Percentiles rank a stretch among this genome's conserved stretches.
Evolutionary conservation across 2,888 invertebrate genomes (phyloP).

Genomic region (Ypsolopha sequella): DNA sequence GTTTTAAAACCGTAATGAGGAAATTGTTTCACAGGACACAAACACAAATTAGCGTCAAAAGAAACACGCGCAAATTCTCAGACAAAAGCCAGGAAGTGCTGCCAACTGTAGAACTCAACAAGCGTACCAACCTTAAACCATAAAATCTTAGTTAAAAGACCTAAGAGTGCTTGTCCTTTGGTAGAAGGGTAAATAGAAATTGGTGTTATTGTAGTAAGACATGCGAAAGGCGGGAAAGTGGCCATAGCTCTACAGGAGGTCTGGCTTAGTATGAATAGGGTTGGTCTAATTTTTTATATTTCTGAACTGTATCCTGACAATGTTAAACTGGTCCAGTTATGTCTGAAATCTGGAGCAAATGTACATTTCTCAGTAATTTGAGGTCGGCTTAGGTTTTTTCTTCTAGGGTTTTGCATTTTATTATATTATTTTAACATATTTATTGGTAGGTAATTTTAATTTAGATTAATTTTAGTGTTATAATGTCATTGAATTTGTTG

Average conservation of each 20-base stretch:
- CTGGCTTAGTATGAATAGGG: neutral
- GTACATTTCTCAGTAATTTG: too few species aligned
- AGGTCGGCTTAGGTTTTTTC: too few species aligned
- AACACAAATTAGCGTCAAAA: neutral
- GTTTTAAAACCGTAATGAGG: neutral
- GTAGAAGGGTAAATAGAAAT: neutral
- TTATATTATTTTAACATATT: too few species aligned
- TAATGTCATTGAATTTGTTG: too few species aligned
- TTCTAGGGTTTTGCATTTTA: too few species aligned
- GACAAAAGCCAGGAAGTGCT: neutral
- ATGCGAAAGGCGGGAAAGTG: conserved; percentile 7
- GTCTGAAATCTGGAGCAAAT: too few species aligned
- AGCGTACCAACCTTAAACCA: neutral
- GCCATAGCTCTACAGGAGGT: conserved; percentile 4
- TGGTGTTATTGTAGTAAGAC: neutral
- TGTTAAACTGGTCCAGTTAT: too few species aligned
- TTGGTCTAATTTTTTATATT: neutral
- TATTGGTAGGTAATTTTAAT: too few species aligned
- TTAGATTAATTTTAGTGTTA: too few species aligned
- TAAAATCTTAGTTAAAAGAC: neutral
- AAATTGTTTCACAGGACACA: neutral
- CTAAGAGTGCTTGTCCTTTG: neutral
- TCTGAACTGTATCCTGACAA: too few species aligned
- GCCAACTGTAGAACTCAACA: neutral
- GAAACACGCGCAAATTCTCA: neutral